Evolutionary conservation across 2,888 invertebrate species (phyloP).

Genomic region (Orchesellides sinensis): DNA sequence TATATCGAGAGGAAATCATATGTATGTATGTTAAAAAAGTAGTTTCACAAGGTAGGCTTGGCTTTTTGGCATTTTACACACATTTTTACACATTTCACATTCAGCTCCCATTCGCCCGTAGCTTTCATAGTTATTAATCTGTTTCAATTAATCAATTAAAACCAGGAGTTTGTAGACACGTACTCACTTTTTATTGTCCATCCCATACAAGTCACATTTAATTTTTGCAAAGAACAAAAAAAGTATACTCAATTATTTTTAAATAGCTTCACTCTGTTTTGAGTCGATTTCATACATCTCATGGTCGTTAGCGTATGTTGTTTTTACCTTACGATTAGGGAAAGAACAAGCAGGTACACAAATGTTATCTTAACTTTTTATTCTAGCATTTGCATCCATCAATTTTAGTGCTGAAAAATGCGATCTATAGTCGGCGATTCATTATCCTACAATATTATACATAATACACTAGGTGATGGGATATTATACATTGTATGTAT

Average conservation of each 20-base stretch:
- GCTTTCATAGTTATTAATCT: no score
- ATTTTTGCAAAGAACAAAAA: no score
- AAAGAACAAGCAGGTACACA: slow-evolving; percentile 60
- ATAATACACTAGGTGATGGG: background rate
- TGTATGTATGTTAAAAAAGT: no score
- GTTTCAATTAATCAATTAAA: background rate
- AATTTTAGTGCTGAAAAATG: no score
- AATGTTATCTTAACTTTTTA: background rate
- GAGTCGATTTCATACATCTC: slow-evolving; percentile 23
- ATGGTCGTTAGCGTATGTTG: slow-evolving; percentile 36
- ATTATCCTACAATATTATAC: background rate
- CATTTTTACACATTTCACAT: no score
- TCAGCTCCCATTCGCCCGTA: no score
- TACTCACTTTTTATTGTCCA: slow-evolving; percentile 61
- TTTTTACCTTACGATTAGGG: slow-evolving; percentile 2
- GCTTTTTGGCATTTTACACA: no score
- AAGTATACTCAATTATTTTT: no score
- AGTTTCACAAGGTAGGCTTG: no score
- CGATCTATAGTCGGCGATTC: no score
- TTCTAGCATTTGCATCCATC: no score
- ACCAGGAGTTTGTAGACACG: slow-evolving; percentile 37
- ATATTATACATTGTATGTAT: background rate
- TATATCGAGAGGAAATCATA: no score
- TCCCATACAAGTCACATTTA: slow-evolving; percentile 53
- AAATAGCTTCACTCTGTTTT: slow-evolving; percentile 13